Conservation (phyloP, 2,113 vertebrate genomes). For the Lathamus discolor region DNA sequence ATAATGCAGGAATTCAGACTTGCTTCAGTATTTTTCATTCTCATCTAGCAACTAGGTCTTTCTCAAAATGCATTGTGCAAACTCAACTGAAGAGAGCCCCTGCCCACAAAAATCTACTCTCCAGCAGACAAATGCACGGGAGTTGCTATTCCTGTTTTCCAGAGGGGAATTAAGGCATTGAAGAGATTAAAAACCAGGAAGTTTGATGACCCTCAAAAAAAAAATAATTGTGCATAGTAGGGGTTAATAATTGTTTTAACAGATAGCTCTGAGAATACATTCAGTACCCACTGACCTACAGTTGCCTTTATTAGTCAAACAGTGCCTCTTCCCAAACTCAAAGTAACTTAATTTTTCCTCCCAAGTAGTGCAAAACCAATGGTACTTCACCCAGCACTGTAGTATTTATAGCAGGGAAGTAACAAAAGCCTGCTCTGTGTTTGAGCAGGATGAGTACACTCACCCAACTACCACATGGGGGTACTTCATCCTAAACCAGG, state of each 20-base stretch:
- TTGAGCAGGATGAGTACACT: constrained; percentile 44
- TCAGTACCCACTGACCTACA: background rate
- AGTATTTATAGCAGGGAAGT: background rate
- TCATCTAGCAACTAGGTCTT: background rate
- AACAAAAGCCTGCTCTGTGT: background rate
- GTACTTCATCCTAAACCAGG: constrained; percentile 98
- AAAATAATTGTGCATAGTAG: background rate
- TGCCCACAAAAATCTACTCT: background rate
- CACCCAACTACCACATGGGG: constrained; percentile 89
- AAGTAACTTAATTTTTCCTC: background rate
- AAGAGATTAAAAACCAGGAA: background rate
- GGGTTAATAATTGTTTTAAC: background rate
- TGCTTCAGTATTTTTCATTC: background rate
- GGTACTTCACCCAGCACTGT: background rate
- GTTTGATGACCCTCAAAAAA: background rate
- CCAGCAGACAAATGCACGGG: background rate
- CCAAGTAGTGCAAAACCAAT: background rate
- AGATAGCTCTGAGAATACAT: background rate
- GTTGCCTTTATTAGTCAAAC: background rate
- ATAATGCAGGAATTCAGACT: background rate
- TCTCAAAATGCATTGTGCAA: background rate
- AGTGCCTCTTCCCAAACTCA: background rate
- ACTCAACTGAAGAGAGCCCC: background rate
- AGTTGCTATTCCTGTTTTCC: background rate
- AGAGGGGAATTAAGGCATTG: background rate